phyloP scores from a whole-genome alignment of 2,797 vertebrate species.

The Odontamblyopus rebecca region DNA sequence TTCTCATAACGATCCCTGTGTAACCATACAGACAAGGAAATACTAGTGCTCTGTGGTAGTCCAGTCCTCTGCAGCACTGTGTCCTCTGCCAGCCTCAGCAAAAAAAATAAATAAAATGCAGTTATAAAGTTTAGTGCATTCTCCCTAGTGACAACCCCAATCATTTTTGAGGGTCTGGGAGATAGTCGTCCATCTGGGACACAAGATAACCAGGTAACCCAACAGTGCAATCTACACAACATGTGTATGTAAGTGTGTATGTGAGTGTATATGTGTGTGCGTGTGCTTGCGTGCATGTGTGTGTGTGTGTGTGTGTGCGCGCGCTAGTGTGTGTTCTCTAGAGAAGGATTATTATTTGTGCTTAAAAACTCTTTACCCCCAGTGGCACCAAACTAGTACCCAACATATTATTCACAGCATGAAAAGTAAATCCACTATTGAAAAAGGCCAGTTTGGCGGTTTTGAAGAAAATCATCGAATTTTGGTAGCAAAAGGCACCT shows the following conservation, averaged over 20 bases:
- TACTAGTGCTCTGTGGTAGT: conserved; percentile 65
- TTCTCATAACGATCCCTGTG: conserved; percentile 72
- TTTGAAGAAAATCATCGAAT: conserved; percentile 7
- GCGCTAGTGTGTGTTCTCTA: conserved; percentile 1
- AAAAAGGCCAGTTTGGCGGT: background rate
- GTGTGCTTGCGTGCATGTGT: conserved; percentile 9
- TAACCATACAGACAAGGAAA: conserved; percentile 49
- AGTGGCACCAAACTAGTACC: conserved; percentile 18
- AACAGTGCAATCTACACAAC: conserved; percentile 11
- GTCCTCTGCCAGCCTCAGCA: conserved; percentile 50
- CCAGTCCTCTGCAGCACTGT: conserved; percentile 59
- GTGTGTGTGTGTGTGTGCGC: conserved; percentile 2
- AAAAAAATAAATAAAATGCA: conserved; percentile 9
- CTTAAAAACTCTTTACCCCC: conserved; percentile 16
- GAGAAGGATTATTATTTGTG: conserved; percentile 33
- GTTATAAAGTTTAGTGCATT: conserved; percentile 17
- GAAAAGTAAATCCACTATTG: conserved; percentile 14
- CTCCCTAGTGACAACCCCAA: conserved; percentile 19
- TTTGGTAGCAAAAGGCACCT: conserved; percentile 10
- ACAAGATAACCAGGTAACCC: conserved; percentile 52
- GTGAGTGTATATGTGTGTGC: conserved; percentile 9
- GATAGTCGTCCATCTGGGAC: conserved; percentile 56
- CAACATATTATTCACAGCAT: conserved; percentile 1
- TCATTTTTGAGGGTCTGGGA: conserved; percentile 30
- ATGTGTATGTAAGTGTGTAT: conserved; percentile 4